phyloP scores from a whole-genome alignment of 2,797 vertebrate genomes.

The Knipowitschia caucasica region DNA sequence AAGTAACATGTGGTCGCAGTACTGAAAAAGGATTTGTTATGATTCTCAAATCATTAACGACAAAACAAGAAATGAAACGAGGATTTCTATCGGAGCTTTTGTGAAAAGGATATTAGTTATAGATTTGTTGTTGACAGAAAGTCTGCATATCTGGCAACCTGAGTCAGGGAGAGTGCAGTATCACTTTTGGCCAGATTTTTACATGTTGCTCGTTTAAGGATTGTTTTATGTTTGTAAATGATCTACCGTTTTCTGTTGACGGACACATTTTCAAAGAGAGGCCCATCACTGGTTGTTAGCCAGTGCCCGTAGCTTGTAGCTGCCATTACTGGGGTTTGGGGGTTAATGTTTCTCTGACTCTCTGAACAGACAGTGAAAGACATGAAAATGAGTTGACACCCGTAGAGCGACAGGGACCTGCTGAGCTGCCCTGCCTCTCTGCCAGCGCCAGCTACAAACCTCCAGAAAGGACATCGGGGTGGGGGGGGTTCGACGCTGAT shows the following conservation, averaged over 20 bases:
- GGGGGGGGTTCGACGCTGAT: constrained; percentile 61
- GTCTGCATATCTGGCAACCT: too few relatives aligned
- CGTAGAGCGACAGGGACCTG: constrained; percentile 67
- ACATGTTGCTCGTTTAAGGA: background rate
- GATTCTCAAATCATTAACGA: too few relatives aligned
- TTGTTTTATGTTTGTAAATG: background rate
- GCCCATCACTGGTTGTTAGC: constrained; percentile 7
- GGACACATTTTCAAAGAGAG: background rate
- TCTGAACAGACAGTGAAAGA: constrained; percentile 62
- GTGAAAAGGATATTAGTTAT: too few relatives aligned
- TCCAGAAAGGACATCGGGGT: too few relatives aligned
- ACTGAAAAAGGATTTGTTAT: too few relatives aligned
- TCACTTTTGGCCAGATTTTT: background rate
- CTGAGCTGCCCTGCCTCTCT: constrained; percentile 63
- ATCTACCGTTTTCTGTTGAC: background rate
- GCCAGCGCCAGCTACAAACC: constrained; percentile 53
- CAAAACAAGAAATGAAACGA: too few relatives aligned
- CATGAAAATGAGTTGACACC: constrained; percentile 71
- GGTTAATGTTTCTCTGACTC: constrained; percentile 63
- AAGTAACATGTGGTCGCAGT: too few relatives aligned
- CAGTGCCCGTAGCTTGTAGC: constrained; percentile 37
- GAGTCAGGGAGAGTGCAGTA: too few relatives aligned
- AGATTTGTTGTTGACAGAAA: too few relatives aligned
- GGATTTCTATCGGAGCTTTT: too few relatives aligned
- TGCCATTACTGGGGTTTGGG: constrained; percentile 51